Base-by-base conservation (phyloP, 2,888 invertebrate species). In the Chelonus formosanus region DNA sequence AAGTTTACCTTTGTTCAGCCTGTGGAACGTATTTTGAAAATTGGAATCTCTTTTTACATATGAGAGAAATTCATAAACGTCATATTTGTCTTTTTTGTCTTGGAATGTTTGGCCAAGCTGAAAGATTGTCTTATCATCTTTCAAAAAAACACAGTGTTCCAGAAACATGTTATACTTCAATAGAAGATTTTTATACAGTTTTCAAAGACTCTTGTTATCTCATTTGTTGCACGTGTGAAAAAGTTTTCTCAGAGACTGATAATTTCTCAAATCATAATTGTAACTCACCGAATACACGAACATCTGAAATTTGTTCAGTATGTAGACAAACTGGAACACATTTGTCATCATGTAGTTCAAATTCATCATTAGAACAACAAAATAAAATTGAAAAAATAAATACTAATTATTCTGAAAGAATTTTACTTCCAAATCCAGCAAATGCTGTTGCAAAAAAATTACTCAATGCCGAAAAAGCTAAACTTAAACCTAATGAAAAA, bases 11-110 rank as follows among this genome's bases (percentile, higher is more conserved):
- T 60, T 94, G 94, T 81, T 91, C 92, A 8, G 91, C 92, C 0
- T 94, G 94, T 82, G 91, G 91, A 53, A 92, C 91, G 7, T 93
- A 93, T 78, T 94, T 93, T 85, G 93, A 94, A 84, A 92, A 92
- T 77, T 94, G 93, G 92, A 92, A 93, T 84, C 87, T 94, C 67
- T 94, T 94, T 80, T 84, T 93, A 54, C 95, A 95, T 76, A 94
- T 94, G 90, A 88, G 92, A 62, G 93, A 94, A 78, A 89, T 91
- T 66, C 95, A 95, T 82, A 90, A 90, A 75, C 88, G 93, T 62
- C 92, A 91, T 79, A 91, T 94, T 74, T 95, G 95, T 81, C 85
- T 95, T 60, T 93, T 92, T 84, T 95, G 95, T 81, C 86, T 94
- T 70, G 92, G 92, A 58, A 91, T 94, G 88, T 94, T 94, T 85